These are phyloP conservation scores for Brachionichthys hirsutus DNA, from an alignment of 2,113 vertebrate species.

Conservation along the genomic window DNA sequence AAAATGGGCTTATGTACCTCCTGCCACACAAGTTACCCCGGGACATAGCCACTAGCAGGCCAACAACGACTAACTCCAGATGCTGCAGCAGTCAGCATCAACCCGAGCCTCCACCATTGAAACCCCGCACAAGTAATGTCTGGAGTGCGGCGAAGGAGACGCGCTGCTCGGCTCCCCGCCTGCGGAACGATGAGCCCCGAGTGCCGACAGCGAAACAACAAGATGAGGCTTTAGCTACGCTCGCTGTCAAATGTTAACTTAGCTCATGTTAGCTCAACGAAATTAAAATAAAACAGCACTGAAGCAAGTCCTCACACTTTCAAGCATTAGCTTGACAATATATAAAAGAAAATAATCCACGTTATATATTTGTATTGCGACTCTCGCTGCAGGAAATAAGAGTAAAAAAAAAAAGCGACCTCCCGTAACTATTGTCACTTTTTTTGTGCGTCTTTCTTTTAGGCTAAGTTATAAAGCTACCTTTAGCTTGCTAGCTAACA, in stretches of 20 bases:
- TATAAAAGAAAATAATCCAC: background rate
- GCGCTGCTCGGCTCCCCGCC: constrained; percentile 13
- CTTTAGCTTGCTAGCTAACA: constrained; percentile 56
- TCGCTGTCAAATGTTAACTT: constrained; percentile 43
- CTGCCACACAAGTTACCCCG: constrained; percentile 60
- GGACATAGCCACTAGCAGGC: constrained; percentile 36
- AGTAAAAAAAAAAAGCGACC: constrained; percentile 3
- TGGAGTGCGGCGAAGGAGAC: background rate
- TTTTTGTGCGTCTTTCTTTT: constrained; percentile 49
- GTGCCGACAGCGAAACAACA: no score
- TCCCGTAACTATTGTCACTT: constrained; percentile 53
- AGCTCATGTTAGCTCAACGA: constrained; percentile 54
- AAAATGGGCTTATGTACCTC: constrained; percentile 46
- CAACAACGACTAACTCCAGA: constrained; percentile 18
- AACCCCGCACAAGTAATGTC: background rate
- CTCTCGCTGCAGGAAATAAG: background rate
- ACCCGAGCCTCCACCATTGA: background rate
- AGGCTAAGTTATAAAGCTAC: constrained; percentile 61
- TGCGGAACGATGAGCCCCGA: constrained; percentile 16
- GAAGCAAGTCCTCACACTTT: constrained; percentile 30
- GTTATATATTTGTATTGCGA: background rate
- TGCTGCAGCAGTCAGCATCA: constrained; percentile 2
- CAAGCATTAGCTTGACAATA: background rate
- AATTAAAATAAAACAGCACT: constrained; percentile 55
- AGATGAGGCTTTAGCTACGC: constrained; percentile 54